Evolutionary conservation across 1,140 invertebrate species (phyloP).

Genomic region (Papilio polyxenes): DNA sequence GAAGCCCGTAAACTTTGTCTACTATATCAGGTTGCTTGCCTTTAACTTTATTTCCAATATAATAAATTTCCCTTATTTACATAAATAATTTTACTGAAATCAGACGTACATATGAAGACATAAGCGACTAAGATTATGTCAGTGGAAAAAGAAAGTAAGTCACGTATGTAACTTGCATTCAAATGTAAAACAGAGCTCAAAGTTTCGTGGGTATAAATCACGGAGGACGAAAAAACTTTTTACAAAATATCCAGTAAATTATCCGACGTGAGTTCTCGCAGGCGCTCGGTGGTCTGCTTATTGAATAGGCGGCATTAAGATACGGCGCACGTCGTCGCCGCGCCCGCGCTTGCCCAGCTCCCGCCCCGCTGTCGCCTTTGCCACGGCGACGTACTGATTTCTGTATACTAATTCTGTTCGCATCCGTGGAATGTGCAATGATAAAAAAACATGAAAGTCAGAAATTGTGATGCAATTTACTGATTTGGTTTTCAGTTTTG

Average conservation of each 20-base stretch:
- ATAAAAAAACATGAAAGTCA: not conserved
- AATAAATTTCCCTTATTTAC: conserved; percentile 70
- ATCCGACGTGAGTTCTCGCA: conserved; percentile 79
- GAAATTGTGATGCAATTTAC: not conserved
- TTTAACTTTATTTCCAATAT: not conserved
- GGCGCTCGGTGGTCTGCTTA: conserved; percentile 78
- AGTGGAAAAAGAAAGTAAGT: conserved; percentile 77
- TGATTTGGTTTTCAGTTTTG: not conserved
- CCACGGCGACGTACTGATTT: conserved; percentile 11
- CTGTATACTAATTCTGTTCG: conserved; percentile 8
- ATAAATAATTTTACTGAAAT: conserved; percentile 75
- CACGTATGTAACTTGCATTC: conserved; percentile 79
- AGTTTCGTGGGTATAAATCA: conserved; percentile 80
- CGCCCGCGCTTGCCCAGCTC: conserved; percentile 50
- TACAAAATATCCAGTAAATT: conserved; percentile 81
- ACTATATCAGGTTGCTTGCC: too few species aligned
- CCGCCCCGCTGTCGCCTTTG: conserved; percentile 37
- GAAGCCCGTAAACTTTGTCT: not conserved
- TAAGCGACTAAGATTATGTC: conserved; percentile 72
- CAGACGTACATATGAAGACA: conserved; percentile 71
- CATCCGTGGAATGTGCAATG: not conserved
- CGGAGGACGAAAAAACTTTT: conserved; percentile 79
- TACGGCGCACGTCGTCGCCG: conserved; percentile 74
- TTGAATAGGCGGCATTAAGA: conserved; percentile 79
- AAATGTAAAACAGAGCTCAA: conserved; percentile 79